Percentiles rank a stretch among this genome's conserved stretches.
Evolutionary conservation across 2,113 vertebrate genomes (phyloP).

Genomic region (Cavia aperea): DNA sequence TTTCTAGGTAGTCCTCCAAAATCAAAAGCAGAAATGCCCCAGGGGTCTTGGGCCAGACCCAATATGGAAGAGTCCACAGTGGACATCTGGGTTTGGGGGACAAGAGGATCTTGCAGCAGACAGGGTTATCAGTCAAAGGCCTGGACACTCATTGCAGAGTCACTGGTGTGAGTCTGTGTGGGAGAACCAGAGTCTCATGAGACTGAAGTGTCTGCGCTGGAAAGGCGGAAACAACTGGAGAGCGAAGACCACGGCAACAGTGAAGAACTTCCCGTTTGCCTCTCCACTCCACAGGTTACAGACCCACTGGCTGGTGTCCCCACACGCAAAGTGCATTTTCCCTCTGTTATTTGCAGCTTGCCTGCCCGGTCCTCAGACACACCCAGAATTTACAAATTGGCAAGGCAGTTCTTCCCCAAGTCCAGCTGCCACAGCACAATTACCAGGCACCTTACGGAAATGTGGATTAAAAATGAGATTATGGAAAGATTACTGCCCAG

Average conservation of each 20-base stretch:
- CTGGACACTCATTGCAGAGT: background rate
- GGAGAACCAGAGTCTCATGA: background rate
- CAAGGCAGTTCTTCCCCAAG: background rate
- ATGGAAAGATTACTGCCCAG: background rate
- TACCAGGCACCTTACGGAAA: background rate
- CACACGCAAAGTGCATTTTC: background rate
- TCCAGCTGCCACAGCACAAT: background rate
- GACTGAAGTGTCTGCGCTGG: background rate
- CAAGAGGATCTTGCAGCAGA: background rate
- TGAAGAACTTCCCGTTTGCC: background rate
- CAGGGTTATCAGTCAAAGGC: rapidly evolving
- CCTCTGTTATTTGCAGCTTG: too few species aligned
- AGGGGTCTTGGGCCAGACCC: background rate
- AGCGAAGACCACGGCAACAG: background rate
- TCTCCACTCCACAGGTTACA: background rate
- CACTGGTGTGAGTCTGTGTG: background rate
- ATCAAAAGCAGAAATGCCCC: background rate
- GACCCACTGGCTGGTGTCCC: background rate
- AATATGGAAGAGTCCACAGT: background rate
- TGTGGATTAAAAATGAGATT: background rate
- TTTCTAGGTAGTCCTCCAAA: background rate
- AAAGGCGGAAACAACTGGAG: background rate
- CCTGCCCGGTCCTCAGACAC: background rate
- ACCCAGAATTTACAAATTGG: background rate
- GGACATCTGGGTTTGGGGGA: background rate